Evolutionary conservation across 2,888 invertebrate genomes (phyloP), one percentile per base, ranked within the genome.

Genomic region (Rhorus exstirpatorius): DNA sequence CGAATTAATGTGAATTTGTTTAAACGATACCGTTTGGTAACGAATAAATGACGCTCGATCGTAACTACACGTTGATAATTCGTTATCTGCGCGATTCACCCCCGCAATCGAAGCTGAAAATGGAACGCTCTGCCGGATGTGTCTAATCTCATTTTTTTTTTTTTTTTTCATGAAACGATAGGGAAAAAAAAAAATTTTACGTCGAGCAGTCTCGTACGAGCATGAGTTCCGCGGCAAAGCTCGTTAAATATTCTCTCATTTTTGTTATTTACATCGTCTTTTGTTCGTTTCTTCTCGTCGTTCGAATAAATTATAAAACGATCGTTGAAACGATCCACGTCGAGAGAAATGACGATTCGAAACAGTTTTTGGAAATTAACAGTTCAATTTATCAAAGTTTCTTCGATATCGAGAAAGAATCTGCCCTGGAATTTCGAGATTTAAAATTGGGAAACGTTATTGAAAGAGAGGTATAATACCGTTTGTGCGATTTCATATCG

Each of bases 211-310:
- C 21, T 51, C 10, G 1, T 19, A 31, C 70, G 67, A 84, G 21
- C 10, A 86, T 86, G 90, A 81, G 53, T 63, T 49, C 83, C 14
- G 87, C 76, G 74, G 65, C 44, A 26, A 83, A 85, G 41, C 85
- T 85, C 60, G n/a, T 85, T 8, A 89, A 88, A 85, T 88, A 78
- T 38, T 51, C 38, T n/a, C 58, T 86, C 3, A 81, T 80, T 21
- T 63, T 83, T 8, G 38, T 85, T 60, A 55, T 88, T 7, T 89
- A 86, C 38, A 53, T 82, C 0, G 44, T 44, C 7, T 6, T 82
- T 53, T 86, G 82, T 61, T 58, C 46, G 10, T 4, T 83, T 17
- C 38, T 83, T 26, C 14, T 76, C 1, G 3, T 60, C n/a, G 26
- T 26, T 3, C 41, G 12, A 44, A 79, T 3, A 1, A 35, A 78